Base-by-base conservation (phyloP, 2,888 invertebrate genomes). In the Cephonodes hylas region DNA sequence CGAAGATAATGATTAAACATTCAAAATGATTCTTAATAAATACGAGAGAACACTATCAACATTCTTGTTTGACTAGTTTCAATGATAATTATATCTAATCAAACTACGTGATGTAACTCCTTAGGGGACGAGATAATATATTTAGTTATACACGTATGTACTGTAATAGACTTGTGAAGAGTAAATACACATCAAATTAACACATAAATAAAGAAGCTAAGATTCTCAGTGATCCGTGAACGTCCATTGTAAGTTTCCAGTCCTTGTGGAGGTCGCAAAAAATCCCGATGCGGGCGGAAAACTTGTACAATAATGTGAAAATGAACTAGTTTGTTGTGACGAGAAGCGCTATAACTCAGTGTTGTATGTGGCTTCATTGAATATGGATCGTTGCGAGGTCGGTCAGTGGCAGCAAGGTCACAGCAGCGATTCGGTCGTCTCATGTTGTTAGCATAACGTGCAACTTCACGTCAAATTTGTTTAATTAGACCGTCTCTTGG, bases 371-470 rank as follows among this genome's bases (percentile, higher is more conserved):
- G 66, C 70, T 79, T 85, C 79, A 82, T 84, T 86, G 85, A 86
- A 85, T 87, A 86, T 88, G 85, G 77, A 87, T 80, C 77, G 72
- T 64, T 58, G 62, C 81, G 79, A 86, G 87, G 88, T 84, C 88
- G 86, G 84, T 83, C 85, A 85, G 75, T 84, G 83, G 73, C 82
- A 82, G 79, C 83, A 88, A 86, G 86, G 87, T 86, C 79, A 82
- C 23, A 34, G n/a, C 57, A 34, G 18, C 57, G 57, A 38, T 42
- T 58, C 61, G 57, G 34, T 31, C 45, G 59, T 46, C 57, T 38
- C 57, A 20, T 8, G n/a, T 15, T 34, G 20, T 34, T 18, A 61
- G 57, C n/a, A 38, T 58, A 46, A 34, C 23, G 31, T 45, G 57
- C 23, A 34, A 31, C 38, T 45, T 46, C 45, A 34, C n/a, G 15